Percentiles rank a stretch among this genome's conserved stretches.
Conservation (phyloP, 1,140 invertebrate genomes). For the Brachionus angularis region DNA sequence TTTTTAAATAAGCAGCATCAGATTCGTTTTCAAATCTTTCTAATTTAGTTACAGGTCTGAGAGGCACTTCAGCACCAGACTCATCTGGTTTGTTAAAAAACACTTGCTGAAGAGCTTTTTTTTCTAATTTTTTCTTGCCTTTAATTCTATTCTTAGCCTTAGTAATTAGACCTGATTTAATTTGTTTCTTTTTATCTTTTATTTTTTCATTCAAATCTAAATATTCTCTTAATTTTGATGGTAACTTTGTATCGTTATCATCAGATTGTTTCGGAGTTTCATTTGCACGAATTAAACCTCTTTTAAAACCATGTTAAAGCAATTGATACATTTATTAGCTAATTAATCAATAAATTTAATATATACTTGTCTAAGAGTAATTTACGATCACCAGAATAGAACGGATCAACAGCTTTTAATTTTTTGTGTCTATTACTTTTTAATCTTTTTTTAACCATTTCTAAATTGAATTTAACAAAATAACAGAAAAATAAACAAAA, state of each 20-base stretch:
- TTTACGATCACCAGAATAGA: conserved; percentile 47
- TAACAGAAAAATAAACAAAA: no score
- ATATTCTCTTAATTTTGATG: conserved; percentile 31
- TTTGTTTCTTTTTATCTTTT: not conserved
- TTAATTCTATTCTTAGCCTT: conserved; percentile 14
- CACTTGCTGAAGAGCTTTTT: not conserved
- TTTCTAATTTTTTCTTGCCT: not conserved
- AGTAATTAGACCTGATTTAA: not conserved
- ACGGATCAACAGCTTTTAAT: conserved; percentile 49
- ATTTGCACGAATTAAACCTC: conserved; percentile 28
- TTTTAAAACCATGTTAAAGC: not conserved
- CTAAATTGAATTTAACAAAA: conserved; percentile 46
- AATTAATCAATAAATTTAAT: not conserved
- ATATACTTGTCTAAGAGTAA: conserved; percentile 30
- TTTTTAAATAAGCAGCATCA: conserved; percentile 8
- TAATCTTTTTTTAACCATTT: conserved; percentile 50
- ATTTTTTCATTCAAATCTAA: not conserved
- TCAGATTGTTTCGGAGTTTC: conserved; percentile 17
- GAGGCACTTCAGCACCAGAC: conserved; percentile 12
- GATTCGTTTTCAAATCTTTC: conserved; percentile 4
- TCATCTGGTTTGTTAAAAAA: conserved; percentile 20
- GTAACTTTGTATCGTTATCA: not conserved
- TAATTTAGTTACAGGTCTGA: not conserved
- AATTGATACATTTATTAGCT: not conserved
- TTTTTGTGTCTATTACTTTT: conserved; percentile 51